Conservation (phyloP, 2,113 vertebrate genomes). For the Aix galericulata region DNA sequence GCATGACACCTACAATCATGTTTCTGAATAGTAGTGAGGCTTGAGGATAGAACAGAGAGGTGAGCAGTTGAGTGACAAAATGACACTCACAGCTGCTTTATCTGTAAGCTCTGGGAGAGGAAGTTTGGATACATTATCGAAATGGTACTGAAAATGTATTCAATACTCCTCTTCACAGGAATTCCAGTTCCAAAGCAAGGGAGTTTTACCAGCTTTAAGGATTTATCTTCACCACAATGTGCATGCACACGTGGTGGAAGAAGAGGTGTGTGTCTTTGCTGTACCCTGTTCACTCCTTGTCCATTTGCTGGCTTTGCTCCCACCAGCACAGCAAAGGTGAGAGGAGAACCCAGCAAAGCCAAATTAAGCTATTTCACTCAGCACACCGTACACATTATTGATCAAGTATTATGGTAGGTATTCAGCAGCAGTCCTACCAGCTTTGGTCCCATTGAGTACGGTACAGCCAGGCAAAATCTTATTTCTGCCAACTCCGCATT, state of each 20-base stretch:
- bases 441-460: neutral
- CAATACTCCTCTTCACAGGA: neutral
- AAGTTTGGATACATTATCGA: neutral
- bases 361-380: slow-evolving; percentile 12
- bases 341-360: neutral
- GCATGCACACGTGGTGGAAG: neutral
- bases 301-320: slow-evolving; percentile 13
- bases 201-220: neutral
- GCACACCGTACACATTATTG: neutral
- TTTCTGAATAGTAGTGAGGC: neutral
- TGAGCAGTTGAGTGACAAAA: neutral
- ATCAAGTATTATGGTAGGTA: neutral
- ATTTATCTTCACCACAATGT: neutral
- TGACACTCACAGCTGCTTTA: neutral
- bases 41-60: neutral
- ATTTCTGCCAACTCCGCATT: neutral
- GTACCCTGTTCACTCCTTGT: neutral
- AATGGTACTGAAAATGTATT: neutral
- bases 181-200: neutral
- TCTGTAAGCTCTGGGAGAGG: neutral
- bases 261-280: neutral
- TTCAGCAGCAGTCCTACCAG: neutral
- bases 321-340: slow-evolving; percentile 16
- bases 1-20: neutral
- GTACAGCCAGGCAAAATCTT: neutral